These are phyloP conservation scores for Nomada flava DNA, from an alignment of 2,888 invertebrate species.

Conservation along the genomic window DNA sequence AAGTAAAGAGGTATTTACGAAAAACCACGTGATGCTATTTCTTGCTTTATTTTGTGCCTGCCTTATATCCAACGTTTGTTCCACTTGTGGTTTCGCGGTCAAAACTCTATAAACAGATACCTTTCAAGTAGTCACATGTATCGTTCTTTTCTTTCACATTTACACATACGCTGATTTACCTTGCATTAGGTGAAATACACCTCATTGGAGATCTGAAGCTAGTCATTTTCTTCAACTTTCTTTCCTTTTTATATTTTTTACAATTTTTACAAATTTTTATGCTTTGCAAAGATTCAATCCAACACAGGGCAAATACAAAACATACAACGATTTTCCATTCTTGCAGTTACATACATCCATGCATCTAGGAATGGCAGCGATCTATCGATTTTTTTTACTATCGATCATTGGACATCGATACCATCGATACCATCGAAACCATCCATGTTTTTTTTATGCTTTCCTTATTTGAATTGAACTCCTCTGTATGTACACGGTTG, in stretches of 20 bases:
- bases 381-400: too few relatives aligned
- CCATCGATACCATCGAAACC: too few relatives aligned
- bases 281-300: not conserved
- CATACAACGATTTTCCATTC: too few relatives aligned
- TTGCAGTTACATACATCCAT: too few relatives aligned
- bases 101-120: slow-evolving; percentile 72
- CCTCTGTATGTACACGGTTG: too few relatives aligned
- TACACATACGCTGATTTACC: slow-evolving; percentile 63
- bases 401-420: too few relatives aligned
- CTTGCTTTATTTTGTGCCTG: slow-evolving; percentile 85
- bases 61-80: slow-evolving; percentile 85
- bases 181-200: slow-evolving; percentile 80
- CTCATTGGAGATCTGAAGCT: slow-evolving; percentile 80
- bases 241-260: not conserved
- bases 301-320: too few relatives aligned
- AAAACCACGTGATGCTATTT: slow-evolving; percentile 86
- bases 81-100: slow-evolving; percentile 84
- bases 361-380: too few relatives aligned
- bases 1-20: slow-evolving; percentile 86
- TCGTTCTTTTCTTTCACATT: not conserved
- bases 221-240: slow-evolving; percentile 68
- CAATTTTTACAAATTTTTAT: not conserved
- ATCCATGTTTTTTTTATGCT: too few relatives aligned
- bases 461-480: too few relatives aligned
- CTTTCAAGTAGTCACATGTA: not conserved